phyloP scores from a whole-genome alignment of 2,113 vertebrate genomes.

The Oophaga pumilio region DNA sequence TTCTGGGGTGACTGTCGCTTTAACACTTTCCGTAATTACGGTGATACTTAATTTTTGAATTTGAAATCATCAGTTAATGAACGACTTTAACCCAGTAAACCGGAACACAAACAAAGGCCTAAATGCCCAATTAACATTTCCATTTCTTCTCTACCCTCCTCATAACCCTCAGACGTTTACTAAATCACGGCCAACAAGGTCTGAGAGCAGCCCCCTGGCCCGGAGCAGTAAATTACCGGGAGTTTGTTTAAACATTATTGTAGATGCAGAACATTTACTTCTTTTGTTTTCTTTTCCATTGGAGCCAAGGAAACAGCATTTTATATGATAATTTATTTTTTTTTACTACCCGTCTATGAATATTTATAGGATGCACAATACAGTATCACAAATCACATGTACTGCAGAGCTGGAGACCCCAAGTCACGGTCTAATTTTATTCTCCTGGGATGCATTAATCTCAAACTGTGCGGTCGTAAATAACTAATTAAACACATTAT shows the following conservation, averaged over 20 bases:
- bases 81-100: background rate
- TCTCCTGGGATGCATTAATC: constrained; percentile 11
- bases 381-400: constrained; percentile 56
- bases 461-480: constrained; percentile 44
- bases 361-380: constrained; percentile 70
- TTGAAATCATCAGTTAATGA: background rate
- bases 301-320: constrained; percentile 60
- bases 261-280: constrained; percentile 80
- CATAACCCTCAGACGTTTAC: constrained; percentile 59
- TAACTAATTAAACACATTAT: constrained; percentile 62
- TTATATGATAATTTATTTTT: constrained; percentile 73
- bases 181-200: constrained; percentile 69
- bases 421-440: constrained; percentile 32
- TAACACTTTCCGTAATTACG: background rate
- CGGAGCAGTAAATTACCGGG: constrained; percentile 72
- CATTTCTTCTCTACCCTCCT: background rate
- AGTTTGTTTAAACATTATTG: constrained; percentile 79
- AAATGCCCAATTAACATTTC: constrained; percentile 10
- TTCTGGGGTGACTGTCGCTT: too few species aligned
- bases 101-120: constrained; percentile 1
- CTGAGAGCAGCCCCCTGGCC: constrained; percentile 55
- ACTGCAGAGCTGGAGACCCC: constrained; percentile 26
- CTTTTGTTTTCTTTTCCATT: constrained; percentile 79
- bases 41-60: background rate
- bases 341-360: constrained; percentile 74